Evolutionary conservation across 2,888 invertebrate genomes (phyloP).

Genomic region (Megastigmus dorsalis): DNA sequence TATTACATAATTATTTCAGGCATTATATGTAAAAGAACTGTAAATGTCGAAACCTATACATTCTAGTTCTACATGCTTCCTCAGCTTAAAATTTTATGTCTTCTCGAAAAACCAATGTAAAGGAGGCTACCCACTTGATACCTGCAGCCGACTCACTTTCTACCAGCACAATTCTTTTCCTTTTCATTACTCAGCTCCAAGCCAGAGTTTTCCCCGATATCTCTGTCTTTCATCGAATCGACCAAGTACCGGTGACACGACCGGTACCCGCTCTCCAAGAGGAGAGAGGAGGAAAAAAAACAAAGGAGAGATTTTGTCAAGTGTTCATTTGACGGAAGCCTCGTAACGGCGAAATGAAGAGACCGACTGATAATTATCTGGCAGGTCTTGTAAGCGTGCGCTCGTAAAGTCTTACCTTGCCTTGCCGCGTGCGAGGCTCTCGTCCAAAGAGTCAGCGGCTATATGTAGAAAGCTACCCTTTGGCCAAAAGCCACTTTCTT

Average conservation of each 20-base stretch:
- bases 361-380: slow-evolving; percentile 55
- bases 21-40: too few relatives aligned
- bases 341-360: slow-evolving; percentile 49
- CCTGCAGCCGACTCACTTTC: background rate
- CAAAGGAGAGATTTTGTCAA: background rate
- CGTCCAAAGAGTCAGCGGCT: background rate
- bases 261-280: slow-evolving; percentile 14
- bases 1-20: too few relatives aligned
- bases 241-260: slow-evolving; percentile 13
- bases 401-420: slow-evolving; percentile 57
- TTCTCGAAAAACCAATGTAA: too few relatives aligned
- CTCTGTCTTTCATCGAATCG: slow-evolving; percentile 34
- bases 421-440: slow-evolving; percentile 4
- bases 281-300: background rate
- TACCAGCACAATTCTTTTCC: background rate
- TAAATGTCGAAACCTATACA: too few relatives aligned
- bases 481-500: slow-evolving; percentile 10
- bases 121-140: background rate
- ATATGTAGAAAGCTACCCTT: slow-evolving; percentile 7
- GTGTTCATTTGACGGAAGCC: slow-evolving; percentile 2
- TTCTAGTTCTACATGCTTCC: too few relatives aligned
- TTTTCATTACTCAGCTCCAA: background rate
- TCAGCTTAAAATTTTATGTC: too few relatives aligned
- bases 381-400: slow-evolving; percentile 51
- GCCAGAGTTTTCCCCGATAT: background rate